Evolutionary conservation across 1,140 invertebrate genomes (phyloP), one percentile per base, ranked within the genome.

Genomic region (Chironomus tepperi): DNA sequence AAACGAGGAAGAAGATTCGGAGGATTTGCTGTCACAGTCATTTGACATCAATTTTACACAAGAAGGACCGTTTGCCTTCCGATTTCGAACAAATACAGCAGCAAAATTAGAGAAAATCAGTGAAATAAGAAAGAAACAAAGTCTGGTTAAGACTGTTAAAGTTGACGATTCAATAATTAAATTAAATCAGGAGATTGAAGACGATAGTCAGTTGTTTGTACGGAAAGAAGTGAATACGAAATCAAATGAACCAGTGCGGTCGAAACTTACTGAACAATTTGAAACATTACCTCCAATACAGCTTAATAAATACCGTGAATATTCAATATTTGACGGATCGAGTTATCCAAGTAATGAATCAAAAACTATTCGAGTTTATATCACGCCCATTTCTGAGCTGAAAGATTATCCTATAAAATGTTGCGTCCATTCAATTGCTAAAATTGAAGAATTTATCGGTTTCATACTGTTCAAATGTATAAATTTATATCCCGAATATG

Each of bases 361-460:
- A 6, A 92, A 93, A 80, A 91, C 89, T 77, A 93, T 91, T 78
- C 88, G 88, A 77, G 93, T 98, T 76, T 98, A 92, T 80, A 87
- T 97, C 80, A 94, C 91, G 73, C 94, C 97, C 90, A 82, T 95
- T 15, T 87, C 89, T 75, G 89, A 90, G 64, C 87, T 93, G 76
- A 86, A 93, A 75, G 88, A 89, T 76, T 97, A 95, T 85, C 95
- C 95, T 0, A 84, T 98, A 79, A 85, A 89, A 79, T 89, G 98
- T 18, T 87, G 87, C 77, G 91, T 96, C 43, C 84, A 95, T 74
- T 87, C 90, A 34, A 89, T 86, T 78, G 94, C 96, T 19, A 96
- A 92, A 84, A 93, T 98, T 43, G 85, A 89, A 77, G 95, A 98
- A 80, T 87, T 98, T n/a, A 94, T 98, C 82, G 96, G 96, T 18